These are phyloP conservation scores for Drosophila sturtevanti DNA, from an alignment of 1,140 invertebrate genomes.

Conservation along the genomic window DNA sequence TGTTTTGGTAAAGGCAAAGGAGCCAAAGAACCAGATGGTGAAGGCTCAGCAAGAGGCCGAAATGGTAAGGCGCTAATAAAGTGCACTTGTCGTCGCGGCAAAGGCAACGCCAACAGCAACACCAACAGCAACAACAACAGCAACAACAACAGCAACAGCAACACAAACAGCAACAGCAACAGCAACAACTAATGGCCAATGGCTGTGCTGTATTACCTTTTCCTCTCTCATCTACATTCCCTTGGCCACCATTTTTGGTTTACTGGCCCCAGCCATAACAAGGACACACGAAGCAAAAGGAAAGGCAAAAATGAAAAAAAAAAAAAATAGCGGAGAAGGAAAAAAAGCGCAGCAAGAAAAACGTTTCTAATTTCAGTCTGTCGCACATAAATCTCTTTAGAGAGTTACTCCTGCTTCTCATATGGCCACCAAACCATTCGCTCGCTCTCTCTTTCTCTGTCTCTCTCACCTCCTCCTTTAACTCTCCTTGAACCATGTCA, in stretches of 20 bases:
- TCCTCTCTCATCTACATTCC: neutral
- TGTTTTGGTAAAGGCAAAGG: neutral
- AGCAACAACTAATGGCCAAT: constrained; percentile 47
- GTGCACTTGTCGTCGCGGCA: constrained; percentile 61
- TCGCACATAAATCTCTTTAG: constrained; percentile 59
- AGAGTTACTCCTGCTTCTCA: constrained; percentile 3
- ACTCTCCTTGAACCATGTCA: too few relatives aligned
- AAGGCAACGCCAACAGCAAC: constrained; percentile 17
- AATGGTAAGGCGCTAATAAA: constrained; percentile 63
- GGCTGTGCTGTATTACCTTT: constrained; percentile 6
- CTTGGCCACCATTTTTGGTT: constrained; percentile 19
- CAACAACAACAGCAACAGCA: constrained; percentile 19
- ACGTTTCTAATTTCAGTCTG: constrained; percentile 72
- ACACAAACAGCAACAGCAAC: constrained; percentile 5
- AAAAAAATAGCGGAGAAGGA: neutral
- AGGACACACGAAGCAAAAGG: constrained; percentile 14
- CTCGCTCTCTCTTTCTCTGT: neutral
- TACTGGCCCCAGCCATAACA: constrained; percentile 40
- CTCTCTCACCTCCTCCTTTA: too few relatives aligned
- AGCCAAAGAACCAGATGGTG: constrained; percentile 1
- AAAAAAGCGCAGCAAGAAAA: constrained; percentile 34
- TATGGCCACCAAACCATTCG: neutral
- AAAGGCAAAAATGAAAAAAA: neutral
- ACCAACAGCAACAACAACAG: constrained; percentile 28
- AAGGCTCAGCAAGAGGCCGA: constrained; percentile 21